Evolutionary conservation across 2,888 invertebrate species (phyloP).

Genomic region (Platynereis dumerilii): DNA sequence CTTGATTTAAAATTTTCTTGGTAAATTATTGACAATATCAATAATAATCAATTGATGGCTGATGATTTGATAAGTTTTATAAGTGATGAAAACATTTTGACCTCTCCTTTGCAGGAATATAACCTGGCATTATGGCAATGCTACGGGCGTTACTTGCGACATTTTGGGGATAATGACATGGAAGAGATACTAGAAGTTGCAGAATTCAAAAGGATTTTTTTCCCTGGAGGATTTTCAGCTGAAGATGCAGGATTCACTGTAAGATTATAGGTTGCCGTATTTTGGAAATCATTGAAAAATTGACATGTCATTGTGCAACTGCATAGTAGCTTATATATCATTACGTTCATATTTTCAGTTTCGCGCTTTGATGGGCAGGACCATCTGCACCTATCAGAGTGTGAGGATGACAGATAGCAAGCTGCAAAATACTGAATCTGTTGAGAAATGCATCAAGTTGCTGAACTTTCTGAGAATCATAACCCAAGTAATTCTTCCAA

Average conservation of each 20-base stretch:
- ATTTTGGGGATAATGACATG: conserved; percentile 54
- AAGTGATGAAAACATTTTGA: too few species aligned
- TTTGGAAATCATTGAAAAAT: too few species aligned
- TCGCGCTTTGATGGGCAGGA: conserved; percentile 61
- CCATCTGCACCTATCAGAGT: conserved; percentile 59
- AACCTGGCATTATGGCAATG: conserved; percentile 60
- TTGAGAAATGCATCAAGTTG: conserved; percentile 54
- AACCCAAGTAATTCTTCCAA: conserved; percentile 58
- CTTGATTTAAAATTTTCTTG: background rate
- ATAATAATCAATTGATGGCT: background rate
- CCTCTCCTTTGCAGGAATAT: conserved; percentile 59
- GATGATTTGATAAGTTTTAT: background rate
- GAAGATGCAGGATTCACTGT: conserved; percentile 58
- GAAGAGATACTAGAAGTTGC: conserved; percentile 54
- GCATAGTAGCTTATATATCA: too few species aligned
- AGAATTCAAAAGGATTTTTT: conserved; percentile 53
- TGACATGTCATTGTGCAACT: too few species aligned
- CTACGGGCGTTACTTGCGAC: conserved; percentile 58
- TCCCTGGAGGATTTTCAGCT: conserved; percentile 56
- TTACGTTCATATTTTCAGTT: too few species aligned
- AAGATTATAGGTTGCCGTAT: too few species aligned
- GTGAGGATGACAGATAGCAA: conserved; percentile 53
- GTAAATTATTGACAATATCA: background rate
- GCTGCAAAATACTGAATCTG: conserved; percentile 57
- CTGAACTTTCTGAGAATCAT: conserved; percentile 56